Evolutionary conservation across 2,888 invertebrate genomes (phyloP).

Genomic region (Epinotia nisella): DNA sequence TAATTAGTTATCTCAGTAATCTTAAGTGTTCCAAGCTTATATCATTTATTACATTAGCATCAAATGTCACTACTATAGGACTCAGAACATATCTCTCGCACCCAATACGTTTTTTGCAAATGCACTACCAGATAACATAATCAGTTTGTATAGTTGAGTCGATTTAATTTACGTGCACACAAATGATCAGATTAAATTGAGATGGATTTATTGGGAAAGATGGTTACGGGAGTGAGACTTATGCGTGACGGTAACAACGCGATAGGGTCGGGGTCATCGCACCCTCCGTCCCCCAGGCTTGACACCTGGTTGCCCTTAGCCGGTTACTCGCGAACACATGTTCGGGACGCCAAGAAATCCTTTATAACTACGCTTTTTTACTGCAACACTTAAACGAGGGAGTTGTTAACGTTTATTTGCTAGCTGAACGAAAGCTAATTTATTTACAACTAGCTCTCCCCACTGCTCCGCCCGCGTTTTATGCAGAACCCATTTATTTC

Average conservation of each 20-base stretch:
- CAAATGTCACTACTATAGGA: neutral
- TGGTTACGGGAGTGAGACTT: constrained; percentile 58
- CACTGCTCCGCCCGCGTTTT: no score
- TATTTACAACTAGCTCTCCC: neutral
- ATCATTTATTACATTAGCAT: neutral
- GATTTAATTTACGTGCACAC: neutral
- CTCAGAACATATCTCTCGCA: no score
- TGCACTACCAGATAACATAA: neutral
- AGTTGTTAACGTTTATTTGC: neutral
- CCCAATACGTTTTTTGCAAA: neutral
- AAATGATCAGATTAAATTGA: constrained; percentile 49
- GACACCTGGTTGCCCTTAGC: constrained; percentile 76
- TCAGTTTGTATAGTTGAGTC: neutral
- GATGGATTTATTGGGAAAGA: constrained; percentile 33
- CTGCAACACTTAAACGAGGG: constrained; percentile 10
- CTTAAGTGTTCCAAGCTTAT: neutral
- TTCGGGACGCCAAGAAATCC: constrained; percentile 62
- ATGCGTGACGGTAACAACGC: constrained; percentile 67
- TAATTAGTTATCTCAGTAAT: neutral
- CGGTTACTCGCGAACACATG: constrained; percentile 75
- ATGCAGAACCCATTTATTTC: no score
- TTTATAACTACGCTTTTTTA: constrained; percentile 52
- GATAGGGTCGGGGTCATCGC: constrained; percentile 79
- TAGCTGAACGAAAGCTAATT: neutral
- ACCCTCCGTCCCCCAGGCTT: constrained; percentile 73